A percentile compares a stretch with the other conserved stretches of the same genome.
These are phyloP conservation scores for Metacarcinus magister DNA, from an alignment of 2,888 invertebrate genomes.

Conservation along the genomic window DNA sequence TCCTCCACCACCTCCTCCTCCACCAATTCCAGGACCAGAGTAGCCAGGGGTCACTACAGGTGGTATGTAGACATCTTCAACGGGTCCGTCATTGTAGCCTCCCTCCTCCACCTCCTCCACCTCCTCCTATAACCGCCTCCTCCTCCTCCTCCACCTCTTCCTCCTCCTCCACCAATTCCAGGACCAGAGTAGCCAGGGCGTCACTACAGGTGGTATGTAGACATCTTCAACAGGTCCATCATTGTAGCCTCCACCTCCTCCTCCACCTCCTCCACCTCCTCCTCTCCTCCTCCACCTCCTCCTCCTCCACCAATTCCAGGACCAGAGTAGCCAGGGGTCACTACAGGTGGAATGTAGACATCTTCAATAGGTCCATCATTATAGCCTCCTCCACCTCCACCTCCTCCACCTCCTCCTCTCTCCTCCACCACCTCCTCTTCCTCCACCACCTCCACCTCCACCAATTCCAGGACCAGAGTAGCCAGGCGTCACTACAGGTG, in stretches of 20 bases:
- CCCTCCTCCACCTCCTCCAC: not conserved
- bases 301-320: not conserved
- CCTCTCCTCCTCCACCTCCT: conserved; percentile 34
- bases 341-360: not conserved
- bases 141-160: not conserved
- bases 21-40: not conserved
- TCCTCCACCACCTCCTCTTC: not conserved
- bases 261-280: not conserved
- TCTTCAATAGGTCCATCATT: not conserved
- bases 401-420: not conserved
- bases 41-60: not conserved
- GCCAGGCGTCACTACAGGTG: not conserved
- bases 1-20: not conserved
- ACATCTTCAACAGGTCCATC: not conserved
- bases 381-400: conserved; percentile 17
- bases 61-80: not conserved
- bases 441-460: not conserved
- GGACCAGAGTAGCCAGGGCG: not conserved
- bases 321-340: too few species aligned
- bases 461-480: not conserved
- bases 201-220: not conserved
- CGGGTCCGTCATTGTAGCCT: not conserved
- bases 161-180: not conserved
- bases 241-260: not conserved
- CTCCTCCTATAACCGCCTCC: not conserved